These are phyloP conservation scores for Erebia epiphron DNA, from an alignment of 2,888 invertebrate genomes.

Conservation along the genomic window DNA sequence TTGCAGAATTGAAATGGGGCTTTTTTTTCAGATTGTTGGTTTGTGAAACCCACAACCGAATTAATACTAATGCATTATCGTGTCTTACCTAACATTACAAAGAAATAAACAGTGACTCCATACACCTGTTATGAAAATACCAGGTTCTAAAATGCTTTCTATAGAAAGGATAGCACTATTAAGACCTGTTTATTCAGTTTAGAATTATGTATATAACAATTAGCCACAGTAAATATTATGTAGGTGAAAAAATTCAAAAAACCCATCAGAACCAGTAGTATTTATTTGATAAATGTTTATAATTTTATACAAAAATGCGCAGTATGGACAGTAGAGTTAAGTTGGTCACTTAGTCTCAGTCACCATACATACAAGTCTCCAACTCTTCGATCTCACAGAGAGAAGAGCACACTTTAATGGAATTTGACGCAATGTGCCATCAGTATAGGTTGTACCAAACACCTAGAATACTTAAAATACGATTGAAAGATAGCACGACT, in stretches of 20 bases:
- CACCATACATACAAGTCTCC: conserved; percentile 68
- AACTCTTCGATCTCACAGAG: conserved; percentile 75
- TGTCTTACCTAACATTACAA: too few species aligned
- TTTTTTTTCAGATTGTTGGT: too few species aligned
- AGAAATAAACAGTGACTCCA: too few species aligned
- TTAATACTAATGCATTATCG: too few species aligned
- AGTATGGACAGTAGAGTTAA: conserved; percentile 61
- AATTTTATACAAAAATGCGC: conserved; percentile 53
- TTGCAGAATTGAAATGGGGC: too few species aligned
- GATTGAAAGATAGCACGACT: neutral
- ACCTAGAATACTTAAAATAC: conserved; percentile 2
- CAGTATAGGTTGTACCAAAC: neutral
- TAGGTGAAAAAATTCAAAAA: conserved; percentile 28
- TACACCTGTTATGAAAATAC: too few species aligned
- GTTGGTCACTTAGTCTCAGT: conserved; percentile 46
- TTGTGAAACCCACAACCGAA: too few species aligned
- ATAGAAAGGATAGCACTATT: too few species aligned
- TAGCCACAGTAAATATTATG: too few species aligned
- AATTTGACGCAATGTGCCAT: conserved; percentile 52
- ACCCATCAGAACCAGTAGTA: conserved; percentile 39
- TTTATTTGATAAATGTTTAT: conserved; percentile 55
- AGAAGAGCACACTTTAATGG: conserved; percentile 80
- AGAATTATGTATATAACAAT: too few species aligned
- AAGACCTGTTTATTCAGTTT: too few species aligned
- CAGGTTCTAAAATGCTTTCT: too few species aligned